Evolutionary conservation across 2,113 vertebrate species (phyloP).

Genomic region (Muntiacus muntjak): DNA sequence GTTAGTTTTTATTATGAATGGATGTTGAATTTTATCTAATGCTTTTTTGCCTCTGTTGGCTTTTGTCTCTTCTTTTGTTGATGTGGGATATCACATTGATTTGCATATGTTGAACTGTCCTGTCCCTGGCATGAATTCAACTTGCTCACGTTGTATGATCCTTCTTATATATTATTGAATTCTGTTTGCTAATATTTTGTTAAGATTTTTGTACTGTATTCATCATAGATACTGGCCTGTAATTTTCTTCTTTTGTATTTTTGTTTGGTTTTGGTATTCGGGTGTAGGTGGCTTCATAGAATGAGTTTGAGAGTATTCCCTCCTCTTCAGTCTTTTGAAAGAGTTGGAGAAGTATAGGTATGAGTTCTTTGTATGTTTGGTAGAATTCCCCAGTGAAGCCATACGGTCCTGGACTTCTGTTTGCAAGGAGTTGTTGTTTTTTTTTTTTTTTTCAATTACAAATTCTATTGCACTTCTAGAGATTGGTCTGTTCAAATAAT

Average conservation of each 20-base stretch:
- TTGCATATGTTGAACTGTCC: not conserved
- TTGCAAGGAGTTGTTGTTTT: not conserved
- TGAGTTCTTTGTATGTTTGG: not conserved
- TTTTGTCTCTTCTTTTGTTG: not conserved
- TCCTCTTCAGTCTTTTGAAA: not conserved
- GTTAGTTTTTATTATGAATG: not conserved
- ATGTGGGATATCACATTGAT: not conserved
- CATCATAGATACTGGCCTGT: not conserved
- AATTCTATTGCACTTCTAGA: not conserved
- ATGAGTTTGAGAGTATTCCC: not conserved
- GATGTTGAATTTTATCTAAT: not conserved
- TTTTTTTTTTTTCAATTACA: not conserved
- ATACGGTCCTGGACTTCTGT: not conserved
- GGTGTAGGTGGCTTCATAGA: not conserved
- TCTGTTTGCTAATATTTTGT: not conserved
- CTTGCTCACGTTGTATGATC: not conserved
- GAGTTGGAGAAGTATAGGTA: not conserved
- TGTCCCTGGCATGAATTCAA: not conserved
- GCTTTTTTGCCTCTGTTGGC: not conserved
- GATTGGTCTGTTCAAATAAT: not conserved
- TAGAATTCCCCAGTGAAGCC: not conserved
- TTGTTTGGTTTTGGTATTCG: not conserved
- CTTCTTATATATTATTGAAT: not conserved
- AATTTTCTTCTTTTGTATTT: not conserved
- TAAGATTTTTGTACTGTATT: not conserved